These are phyloP conservation scores for Diplolepis rosae DNA, from an alignment of 2,888 invertebrate species.

Conservation along the genomic window DNA sequence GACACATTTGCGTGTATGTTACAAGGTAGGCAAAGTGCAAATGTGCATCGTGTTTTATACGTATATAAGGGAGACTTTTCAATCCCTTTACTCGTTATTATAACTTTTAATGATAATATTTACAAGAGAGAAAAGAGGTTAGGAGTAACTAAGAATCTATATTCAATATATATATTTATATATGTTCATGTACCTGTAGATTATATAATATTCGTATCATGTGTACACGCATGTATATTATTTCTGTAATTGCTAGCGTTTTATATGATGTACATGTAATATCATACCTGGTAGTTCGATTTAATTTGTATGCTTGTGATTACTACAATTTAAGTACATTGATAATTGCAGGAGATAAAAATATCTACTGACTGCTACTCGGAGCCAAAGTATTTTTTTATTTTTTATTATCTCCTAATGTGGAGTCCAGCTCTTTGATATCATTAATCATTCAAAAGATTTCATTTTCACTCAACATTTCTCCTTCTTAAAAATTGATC, in stretches of 20 bases:
- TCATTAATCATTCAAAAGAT: conserved; percentile 1
- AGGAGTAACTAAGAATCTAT: conserved; percentile 49
- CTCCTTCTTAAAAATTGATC: conserved; percentile 12
- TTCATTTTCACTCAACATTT: background rate
- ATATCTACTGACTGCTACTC: conserved; percentile 39
- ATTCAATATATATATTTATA: conserved; percentile 49
- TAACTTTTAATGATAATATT: conserved; percentile 47
- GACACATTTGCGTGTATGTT: conserved; percentile 21
- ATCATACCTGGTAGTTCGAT: background rate
- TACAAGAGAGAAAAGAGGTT: conserved; percentile 63
- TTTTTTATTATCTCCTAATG: conserved; percentile 6
- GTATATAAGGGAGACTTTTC: background rate
- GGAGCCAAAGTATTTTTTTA: conserved; percentile 2
- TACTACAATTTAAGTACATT: conserved; percentile 45
- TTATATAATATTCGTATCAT: conserved; percentile 24
- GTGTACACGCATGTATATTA: conserved; percentile 40
- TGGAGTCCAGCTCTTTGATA: conserved; percentile 24
- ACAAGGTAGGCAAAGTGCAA: conserved; percentile 27
- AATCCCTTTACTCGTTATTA: background rate
- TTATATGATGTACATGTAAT: background rate
- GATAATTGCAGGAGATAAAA: conserved; percentile 48
- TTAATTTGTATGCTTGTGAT: conserved; percentile 6
- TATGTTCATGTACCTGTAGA: conserved; percentile 18
- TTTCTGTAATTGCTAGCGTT: conserved; percentile 34
- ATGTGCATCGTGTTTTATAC: conserved; percentile 9